phyloP scores from a whole-genome alignment of 2,797 vertebrate genomes.

The Notolabrus celidotus region DNA sequence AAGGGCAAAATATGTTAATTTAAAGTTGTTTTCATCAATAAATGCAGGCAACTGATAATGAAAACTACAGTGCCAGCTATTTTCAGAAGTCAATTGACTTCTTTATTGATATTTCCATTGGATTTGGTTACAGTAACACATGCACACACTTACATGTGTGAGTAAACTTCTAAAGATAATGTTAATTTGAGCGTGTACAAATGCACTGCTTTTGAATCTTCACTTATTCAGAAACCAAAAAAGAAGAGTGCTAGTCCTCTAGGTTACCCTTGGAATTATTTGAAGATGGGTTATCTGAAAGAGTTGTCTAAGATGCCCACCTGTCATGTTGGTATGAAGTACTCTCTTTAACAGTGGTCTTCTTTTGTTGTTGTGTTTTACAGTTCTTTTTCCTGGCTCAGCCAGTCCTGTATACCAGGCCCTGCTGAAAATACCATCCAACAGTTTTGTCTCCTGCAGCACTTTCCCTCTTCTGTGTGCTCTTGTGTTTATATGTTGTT shows the following conservation, averaged over 20 bases:
- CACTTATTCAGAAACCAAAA: not conserved
- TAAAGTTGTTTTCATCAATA: too few species aligned
- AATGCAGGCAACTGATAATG: too few species aligned
- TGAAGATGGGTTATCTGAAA: constrained; percentile 37
- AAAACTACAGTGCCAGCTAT: too few species aligned
- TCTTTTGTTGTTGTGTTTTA: constrained; percentile 99
- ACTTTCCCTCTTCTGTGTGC: constrained; percentile 98
- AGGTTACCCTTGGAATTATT: not conserved
- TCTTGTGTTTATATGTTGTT: constrained; percentile 89
- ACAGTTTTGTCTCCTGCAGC: constrained; percentile 98
- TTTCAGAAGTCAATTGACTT: too few species aligned
- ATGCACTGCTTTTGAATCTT: not conserved
- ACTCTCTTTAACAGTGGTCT: constrained; percentile 98
- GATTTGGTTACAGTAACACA: not conserved
- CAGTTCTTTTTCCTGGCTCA: constrained; percentile 99
- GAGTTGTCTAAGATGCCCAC: constrained; percentile 70
- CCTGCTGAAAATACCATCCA: constrained; percentile 99
- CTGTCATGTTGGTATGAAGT: constrained; percentile 94
- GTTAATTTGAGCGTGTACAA: not conserved
- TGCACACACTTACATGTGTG: not conserved
- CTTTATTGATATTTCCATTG: not conserved
- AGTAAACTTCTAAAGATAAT: not conserved
- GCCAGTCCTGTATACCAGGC: constrained; percentile 99
- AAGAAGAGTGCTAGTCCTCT: constrained; percentile 6
- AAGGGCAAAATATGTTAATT: too few species aligned